Conservation (phyloP, 2,113 vertebrate species). For the Hepsetus odoe region DNA sequence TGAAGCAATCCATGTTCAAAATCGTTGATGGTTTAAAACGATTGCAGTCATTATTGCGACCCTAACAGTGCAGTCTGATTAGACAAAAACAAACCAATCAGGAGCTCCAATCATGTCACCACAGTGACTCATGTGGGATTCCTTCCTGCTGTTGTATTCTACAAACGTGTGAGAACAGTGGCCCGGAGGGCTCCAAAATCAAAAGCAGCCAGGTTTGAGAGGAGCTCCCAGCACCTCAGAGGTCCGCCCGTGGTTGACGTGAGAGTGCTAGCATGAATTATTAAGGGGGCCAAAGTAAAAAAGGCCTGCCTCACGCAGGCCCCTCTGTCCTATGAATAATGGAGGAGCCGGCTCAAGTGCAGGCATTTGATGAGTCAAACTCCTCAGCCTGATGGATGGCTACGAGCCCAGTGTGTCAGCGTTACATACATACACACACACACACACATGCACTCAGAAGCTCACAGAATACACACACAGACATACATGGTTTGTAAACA, state of each 20-base stretch:
- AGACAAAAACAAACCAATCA: conserved; percentile 1
- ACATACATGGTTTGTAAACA: neutral
- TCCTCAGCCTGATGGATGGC: conserved; percentile 70
- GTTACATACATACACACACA: conserved; percentile 54
- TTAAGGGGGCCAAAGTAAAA: conserved; percentile 81
- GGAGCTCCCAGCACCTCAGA: conserved; percentile 47
- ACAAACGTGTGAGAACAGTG: conserved; percentile 54
- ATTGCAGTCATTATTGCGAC: neutral
- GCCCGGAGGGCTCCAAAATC: conserved; percentile 67
- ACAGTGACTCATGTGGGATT: conserved; percentile 38
- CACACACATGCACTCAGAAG: conserved; percentile 52
- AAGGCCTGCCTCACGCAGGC: conserved; percentile 71
- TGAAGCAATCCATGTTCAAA: neutral
- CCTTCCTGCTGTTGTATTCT: conserved; percentile 22
- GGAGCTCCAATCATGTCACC: conserved; percentile 7
- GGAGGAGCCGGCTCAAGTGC: conserved; percentile 72
- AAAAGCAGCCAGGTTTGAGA: conserved; percentile 68
- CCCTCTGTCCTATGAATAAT: conserved; percentile 78
- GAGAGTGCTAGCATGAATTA: conserved; percentile 75
- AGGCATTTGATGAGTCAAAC: conserved; percentile 78
- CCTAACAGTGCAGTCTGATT: neutral
- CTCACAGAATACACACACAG: conserved; percentile 57
- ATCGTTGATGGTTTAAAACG: neutral
- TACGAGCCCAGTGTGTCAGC: conserved; percentile 56
- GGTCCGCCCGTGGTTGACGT: conserved; percentile 46